These are phyloP conservation scores for Limnephilus rhombicus DNA, from an alignment of 2,888 invertebrate species.

Conservation along the genomic window DNA sequence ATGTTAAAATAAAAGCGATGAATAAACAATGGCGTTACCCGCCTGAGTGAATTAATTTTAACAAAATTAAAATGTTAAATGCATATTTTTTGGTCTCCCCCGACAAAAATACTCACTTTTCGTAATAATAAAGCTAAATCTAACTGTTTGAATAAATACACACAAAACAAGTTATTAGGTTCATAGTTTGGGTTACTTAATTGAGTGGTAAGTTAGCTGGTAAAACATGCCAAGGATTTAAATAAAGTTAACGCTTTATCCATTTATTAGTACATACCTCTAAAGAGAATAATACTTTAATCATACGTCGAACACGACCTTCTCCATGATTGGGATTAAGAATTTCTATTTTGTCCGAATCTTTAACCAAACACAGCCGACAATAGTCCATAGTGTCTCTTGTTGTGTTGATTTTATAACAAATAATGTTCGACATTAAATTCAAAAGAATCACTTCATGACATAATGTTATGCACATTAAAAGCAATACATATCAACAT, in stretches of 20 bases:
- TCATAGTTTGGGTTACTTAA: no score
- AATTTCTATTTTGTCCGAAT: constrained; percentile 26
- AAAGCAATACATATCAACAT: background rate
- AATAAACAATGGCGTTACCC: no score
- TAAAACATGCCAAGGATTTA: background rate
- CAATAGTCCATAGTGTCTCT: background rate
- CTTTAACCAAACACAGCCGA: constrained; percentile 39
- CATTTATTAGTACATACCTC: constrained; percentile 8
- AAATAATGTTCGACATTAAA: background rate
- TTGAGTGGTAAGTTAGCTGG: background rate
- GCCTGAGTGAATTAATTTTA: no score
- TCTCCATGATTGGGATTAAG: background rate
- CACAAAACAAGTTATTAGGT: no score
- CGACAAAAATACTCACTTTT: no score
- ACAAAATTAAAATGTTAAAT: no score
- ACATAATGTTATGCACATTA: background rate
- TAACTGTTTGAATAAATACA: no score
- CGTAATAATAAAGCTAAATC: no score
- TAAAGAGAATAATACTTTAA: constrained; percentile 27
- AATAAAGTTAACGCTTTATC: background rate
- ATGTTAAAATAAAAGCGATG: no score
- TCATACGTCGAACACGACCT: background rate
- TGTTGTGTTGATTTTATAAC: background rate
- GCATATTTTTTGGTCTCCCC: no score
- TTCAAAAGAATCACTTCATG: background rate